Conservation (phyloP, 2,113 vertebrate genomes). For the Callaeas wilsoni region DNA sequence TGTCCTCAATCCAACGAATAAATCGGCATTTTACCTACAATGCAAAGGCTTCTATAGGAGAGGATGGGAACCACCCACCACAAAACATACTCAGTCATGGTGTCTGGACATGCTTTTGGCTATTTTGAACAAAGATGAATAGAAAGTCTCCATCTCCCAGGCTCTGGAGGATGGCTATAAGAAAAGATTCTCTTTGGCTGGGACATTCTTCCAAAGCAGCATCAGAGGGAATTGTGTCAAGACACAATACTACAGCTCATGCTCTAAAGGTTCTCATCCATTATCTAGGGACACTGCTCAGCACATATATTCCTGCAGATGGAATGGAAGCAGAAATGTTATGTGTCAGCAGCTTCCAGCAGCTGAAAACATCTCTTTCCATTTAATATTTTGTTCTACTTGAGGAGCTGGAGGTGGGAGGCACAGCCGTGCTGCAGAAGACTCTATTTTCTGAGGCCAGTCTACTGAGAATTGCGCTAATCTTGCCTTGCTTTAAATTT, state of each 20-base stretch:
- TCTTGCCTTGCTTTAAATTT: not conserved
- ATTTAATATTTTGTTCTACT: not conserved
- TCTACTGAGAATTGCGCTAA: not conserved
- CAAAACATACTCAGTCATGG: not conserved
- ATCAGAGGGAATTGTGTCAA: not conserved
- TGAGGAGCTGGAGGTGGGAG: not conserved
- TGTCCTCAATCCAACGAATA: not conserved
- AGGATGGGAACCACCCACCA: not conserved
- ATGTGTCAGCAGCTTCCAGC: not conserved
- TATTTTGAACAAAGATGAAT: not conserved
- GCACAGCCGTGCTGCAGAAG: not conserved
- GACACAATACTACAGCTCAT: not conserved
- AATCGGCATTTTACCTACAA: not conserved
- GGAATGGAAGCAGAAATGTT: constrained; percentile 1
- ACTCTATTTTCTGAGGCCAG: not conserved
- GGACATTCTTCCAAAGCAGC: not conserved
- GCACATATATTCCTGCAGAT: not conserved
- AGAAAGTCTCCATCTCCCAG: not conserved
- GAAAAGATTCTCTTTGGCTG: not conserved
- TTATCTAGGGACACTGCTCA: not conserved
- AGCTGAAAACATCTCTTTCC: constrained; percentile 9
- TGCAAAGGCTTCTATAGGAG: not conserved
- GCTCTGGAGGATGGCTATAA: not conserved
- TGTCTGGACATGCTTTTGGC: not conserved
- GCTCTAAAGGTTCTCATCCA: not conserved